Conservation (phyloP, 2,888 invertebrate species). For the Tinea semifulvella region DNA sequence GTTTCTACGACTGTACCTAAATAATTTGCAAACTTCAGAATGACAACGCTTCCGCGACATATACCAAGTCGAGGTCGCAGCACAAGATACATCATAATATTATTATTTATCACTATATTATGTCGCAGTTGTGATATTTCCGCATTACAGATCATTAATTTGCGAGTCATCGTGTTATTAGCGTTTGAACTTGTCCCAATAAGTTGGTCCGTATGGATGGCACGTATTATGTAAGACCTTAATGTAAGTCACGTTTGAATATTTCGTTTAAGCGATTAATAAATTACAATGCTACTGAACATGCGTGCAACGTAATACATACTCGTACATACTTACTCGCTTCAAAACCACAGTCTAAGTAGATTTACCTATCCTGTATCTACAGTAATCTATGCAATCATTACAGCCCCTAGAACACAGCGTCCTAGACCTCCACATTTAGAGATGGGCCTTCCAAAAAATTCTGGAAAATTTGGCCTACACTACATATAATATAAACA, state of each 20-base stretch:
- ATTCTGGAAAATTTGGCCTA: too few species aligned
- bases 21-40: slow-evolving; percentile 45
- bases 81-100: slow-evolving; percentile 6
- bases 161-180: background rate
- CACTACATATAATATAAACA: too few species aligned
- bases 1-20: too few species aligned
- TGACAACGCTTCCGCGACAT: slow-evolving; percentile 47
- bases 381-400: too few species aligned
- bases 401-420: too few species aligned
- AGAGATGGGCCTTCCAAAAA: too few species aligned
- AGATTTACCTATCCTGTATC: too few species aligned
- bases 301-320: too few species aligned
- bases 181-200: background rate
- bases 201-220: background rate
- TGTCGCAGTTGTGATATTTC: background rate
- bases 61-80: slow-evolving; percentile 26
- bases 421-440: too few species aligned
- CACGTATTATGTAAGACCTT: background rate
- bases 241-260: slow-evolving; percentile 3
- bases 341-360: too few species aligned
- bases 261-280: background rate
- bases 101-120: slow-evolving; percentile 4
- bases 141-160: slow-evolving; percentile 1
- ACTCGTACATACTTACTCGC: too few species aligned
- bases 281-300: background rate